phyloP scores from a whole-genome alignment of 2,797 vertebrate species.

The Echeneis naucrates region DNA sequence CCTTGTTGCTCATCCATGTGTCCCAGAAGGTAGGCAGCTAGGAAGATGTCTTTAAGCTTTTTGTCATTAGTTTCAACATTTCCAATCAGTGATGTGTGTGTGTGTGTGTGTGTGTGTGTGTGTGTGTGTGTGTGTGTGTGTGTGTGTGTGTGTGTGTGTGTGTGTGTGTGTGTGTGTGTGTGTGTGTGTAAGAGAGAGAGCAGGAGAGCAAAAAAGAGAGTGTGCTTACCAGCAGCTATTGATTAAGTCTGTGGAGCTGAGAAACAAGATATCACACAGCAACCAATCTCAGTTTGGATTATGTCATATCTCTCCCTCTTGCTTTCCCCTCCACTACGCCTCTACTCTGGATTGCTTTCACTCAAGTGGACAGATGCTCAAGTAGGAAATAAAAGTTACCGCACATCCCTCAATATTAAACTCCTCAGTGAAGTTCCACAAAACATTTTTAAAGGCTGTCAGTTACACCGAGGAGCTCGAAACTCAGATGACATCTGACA shows the following conservation, averaged over 20 bases:
- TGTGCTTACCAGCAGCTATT: conserved; percentile 62
- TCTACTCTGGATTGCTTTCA: conserved; percentile 57
- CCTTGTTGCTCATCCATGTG: background rate
- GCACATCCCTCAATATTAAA: conserved; percentile 55
- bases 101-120: conserved; percentile 9
- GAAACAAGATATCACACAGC: conserved; percentile 72
- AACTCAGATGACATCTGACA: conserved; percentile 54
- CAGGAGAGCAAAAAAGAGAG: conserved; percentile 1
- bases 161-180: conserved; percentile 17
- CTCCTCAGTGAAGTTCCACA: conserved; percentile 39
- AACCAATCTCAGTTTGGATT: conserved; percentile 72
- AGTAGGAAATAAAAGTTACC: conserved; percentile 62
- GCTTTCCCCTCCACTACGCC: conserved; percentile 47
- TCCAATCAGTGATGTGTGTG: conserved; percentile 28
- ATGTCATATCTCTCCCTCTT: conserved; percentile 60
- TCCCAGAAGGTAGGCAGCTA: conserved; percentile 30
- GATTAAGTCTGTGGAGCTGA: conserved; percentile 70
- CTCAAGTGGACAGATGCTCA: conserved; percentile 65
- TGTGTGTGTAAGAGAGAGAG: background rate
- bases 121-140: conserved; percentile 19
- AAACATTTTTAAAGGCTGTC: conserved; percentile 57
- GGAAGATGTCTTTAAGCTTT: conserved; percentile 43
- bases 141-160: conserved; percentile 16
- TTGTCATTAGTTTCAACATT: conserved; percentile 49
- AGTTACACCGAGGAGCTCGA: conserved; percentile 41